Evolutionary conservation across 2,888 invertebrate genomes (phyloP).

Genomic region (Apodemia hepburni): DNA sequence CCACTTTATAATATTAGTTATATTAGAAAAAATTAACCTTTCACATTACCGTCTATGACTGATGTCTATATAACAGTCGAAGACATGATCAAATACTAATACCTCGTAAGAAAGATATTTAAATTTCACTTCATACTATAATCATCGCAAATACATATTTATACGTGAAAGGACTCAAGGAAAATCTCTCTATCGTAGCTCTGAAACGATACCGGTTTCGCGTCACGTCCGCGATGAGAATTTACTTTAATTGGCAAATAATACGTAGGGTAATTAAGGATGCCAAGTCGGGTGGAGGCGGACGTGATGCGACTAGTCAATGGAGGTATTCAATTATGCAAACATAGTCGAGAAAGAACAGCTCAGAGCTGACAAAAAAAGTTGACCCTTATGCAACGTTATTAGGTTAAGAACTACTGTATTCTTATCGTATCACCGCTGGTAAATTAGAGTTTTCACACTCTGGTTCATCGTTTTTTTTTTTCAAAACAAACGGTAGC

Average conservation of each 20-base stretch:
- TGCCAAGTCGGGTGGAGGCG: conserved; percentile 75
- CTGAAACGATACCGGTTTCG: conserved; percentile 66
- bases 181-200: conserved; percentile 44
- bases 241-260: conserved; percentile 81
- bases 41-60: no score
- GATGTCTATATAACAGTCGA: no score
- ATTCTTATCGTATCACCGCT: not conserved
- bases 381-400: conserved; percentile 40
- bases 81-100: no score
- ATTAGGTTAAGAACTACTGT: conserved; percentile 15
- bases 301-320: conserved; percentile 74
- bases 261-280: conserved; percentile 80
- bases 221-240: conserved; percentile 76
- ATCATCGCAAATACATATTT: conserved; percentile 4
- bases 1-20: no score
- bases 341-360: conserved; percentile 69
- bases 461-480: no score
- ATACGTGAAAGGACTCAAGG: conserved; percentile 44
- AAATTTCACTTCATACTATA: conserved; percentile 3
- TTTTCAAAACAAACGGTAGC: no score
- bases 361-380: conserved; percentile 31
- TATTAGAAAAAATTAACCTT: no score
- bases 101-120: not conserved
- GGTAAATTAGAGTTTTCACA: no score
- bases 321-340: conserved; percentile 74